Percentiles rank a stretch among this genome's conserved stretches.
These are phyloP conservation scores for Panopea generosa DNA, from an alignment of 2,888 invertebrate species.

Conservation along the genomic window DNA sequence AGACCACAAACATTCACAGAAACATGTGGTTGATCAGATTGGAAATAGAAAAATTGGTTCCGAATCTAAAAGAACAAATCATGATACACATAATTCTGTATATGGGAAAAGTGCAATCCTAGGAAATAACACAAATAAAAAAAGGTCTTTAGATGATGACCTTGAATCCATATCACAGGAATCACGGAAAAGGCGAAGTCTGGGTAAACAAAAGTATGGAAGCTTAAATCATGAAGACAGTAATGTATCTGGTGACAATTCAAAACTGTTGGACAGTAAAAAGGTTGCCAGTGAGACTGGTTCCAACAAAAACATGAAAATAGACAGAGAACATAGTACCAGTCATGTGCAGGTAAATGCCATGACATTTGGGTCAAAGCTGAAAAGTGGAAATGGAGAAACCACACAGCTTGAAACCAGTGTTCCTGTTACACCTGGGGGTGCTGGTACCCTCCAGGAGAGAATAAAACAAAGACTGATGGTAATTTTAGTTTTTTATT, in stretches of 20 bases:
- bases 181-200: conserved; percentile 29
- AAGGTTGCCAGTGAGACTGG: not conserved
- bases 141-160: conserved; percentile 44
- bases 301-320: not conserved
- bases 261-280: too few relatives aligned
- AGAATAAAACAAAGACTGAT: conserved; percentile 65
- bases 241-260: too few relatives aligned
- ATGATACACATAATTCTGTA: too few relatives aligned
- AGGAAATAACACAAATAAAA: not conserved
- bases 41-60: too few relatives aligned
- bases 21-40: too few relatives aligned
- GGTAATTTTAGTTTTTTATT: conserved; percentile 25
- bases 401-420: not conserved
- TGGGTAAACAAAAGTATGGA: not conserved
- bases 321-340: not conserved
- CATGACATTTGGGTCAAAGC: conserved; percentile 9
- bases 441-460: conserved; percentile 65
- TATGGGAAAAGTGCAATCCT: too few relatives aligned
- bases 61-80: too few relatives aligned
- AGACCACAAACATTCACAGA: not conserved
- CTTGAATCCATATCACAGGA: conserved; percentile 35
- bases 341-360: conserved; percentile 17
- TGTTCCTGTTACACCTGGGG: not conserved
- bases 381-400: not conserved
- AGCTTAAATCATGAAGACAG: not conserved